phyloP scores from a whole-genome alignment of 2,797 vertebrate genomes.

The Uromys caudimaculatus region DNA sequence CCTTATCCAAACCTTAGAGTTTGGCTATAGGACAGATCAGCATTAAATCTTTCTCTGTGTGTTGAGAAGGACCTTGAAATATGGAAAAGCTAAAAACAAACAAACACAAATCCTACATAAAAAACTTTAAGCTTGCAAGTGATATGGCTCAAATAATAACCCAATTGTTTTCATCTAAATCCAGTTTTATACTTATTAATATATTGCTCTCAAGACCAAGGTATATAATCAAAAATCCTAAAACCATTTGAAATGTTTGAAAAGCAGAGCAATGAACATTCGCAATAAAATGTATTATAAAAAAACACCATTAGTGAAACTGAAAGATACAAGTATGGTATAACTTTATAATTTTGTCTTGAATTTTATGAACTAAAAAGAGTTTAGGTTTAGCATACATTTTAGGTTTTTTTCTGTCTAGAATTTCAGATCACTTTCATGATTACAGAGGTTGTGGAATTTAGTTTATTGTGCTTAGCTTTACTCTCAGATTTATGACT shows the following conservation, averaged over 20 bases:
- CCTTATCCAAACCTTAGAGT: background rate
- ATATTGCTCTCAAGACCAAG: background rate
- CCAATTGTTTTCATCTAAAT: conserved; percentile 36
- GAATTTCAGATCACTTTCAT: conserved; percentile 23
- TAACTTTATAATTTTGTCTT: background rate
- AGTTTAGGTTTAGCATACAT: background rate
- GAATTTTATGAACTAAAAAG: background rate
- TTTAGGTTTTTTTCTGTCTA: background rate
- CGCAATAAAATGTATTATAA: background rate
- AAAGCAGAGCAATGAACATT: background rate
- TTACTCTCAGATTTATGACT: background rate
- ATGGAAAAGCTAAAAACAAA: conserved; percentile 53
- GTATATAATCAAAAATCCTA: background rate
- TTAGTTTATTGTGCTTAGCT: background rate
- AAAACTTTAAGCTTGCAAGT: conserved; percentile 28
- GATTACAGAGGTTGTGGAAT: background rate
- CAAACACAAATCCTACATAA: background rate
- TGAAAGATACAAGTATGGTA: background rate
- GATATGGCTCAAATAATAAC: conserved; percentile 29
- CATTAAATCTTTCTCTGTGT: background rate
- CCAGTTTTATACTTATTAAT: background rate
- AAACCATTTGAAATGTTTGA: background rate
- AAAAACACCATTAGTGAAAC: background rate
- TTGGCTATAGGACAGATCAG: background rate
- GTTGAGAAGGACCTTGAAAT: conserved; percentile 12